Evolutionary conservation across 2,888 invertebrate genomes (phyloP).

Genomic region (Drosophila formosana): DNA sequence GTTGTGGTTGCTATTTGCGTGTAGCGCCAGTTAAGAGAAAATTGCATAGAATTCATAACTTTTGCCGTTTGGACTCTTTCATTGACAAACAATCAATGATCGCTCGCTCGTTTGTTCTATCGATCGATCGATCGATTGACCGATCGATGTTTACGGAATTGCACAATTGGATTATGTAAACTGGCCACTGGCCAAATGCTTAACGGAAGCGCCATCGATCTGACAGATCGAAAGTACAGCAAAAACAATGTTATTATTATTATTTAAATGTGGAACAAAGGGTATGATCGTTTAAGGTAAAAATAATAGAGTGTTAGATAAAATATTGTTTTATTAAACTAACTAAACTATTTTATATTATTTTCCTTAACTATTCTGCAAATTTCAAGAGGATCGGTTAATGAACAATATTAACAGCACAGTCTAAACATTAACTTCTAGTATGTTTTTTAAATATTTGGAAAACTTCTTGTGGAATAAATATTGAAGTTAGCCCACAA

Average conservation of each 20-base stretch:
- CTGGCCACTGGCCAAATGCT: constrained; percentile 39
- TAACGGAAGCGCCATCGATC: constrained; percentile 43
- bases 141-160: constrained; percentile 71
- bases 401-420: no score
- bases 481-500: background rate
- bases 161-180: constrained; percentile 70
- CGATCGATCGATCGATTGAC: constrained; percentile 53
- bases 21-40: constrained; percentile 71
- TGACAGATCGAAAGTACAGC: background rate
- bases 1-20: constrained; percentile 21
- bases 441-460: no score
- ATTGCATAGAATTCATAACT: constrained; percentile 59
- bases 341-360: background rate
- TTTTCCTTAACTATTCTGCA: background rate
- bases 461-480: background rate
- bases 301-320: no score
- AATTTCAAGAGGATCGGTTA: background rate
- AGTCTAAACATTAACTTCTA: no score
- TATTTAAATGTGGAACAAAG: background rate
- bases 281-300: background rate
- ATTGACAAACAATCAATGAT: constrained; percentile 44
- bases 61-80: constrained; percentile 32
- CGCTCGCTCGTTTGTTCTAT: constrained; percentile 6
- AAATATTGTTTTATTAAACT: no score
- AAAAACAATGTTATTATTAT: background rate